Percentiles rank a stretch among this genome's conserved stretches.
Conservation (phyloP, 2,888 invertebrate species). For the Halictus ligatus region DNA sequence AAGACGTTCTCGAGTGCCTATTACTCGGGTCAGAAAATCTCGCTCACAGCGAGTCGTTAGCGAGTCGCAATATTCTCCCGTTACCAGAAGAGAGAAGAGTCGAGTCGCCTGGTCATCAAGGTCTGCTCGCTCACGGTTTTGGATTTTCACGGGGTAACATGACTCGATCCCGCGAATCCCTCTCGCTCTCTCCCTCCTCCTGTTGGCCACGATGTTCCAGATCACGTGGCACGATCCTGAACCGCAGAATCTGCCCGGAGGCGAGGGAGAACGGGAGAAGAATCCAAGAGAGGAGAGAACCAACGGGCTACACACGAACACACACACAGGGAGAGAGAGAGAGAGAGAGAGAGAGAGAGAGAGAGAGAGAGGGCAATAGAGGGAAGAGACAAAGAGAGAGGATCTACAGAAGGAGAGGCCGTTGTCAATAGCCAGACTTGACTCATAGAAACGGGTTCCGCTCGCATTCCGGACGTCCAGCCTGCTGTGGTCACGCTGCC, state of each 20-base stretch:
- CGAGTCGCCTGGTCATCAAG: conserved; percentile 22
- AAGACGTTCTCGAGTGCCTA: background rate
- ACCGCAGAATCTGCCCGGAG: conserved; percentile 61
- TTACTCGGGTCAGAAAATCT: background rate
- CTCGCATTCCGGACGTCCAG: conserved; percentile 79
- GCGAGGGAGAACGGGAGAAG: conserved; percentile 10
- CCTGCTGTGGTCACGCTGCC: conserved; percentile 58
- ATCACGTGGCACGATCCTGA: conserved; percentile 71
- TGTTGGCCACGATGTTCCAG: conserved; percentile 56
- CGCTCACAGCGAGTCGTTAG: background rate
- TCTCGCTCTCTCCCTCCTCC: background rate
- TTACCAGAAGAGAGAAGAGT: background rate
- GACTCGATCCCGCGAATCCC: conserved; percentile 66
- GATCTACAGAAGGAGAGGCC: conserved; percentile 52
- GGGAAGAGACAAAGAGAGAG: background rate
- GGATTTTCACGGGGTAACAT: conserved; percentile 63
- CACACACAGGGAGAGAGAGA: too few species aligned
- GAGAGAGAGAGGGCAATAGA: background rate
- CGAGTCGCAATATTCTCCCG: conserved; percentile 3
- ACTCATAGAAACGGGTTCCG: conserved; percentile 81
- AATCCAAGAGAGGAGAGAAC: conserved; percentile 22
- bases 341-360: background rate
- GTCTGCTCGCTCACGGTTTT: conserved; percentile 34
- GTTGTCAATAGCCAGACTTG: conserved; percentile 79
- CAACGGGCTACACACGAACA: conserved; percentile 47